These are phyloP conservation scores for Rhinoraja longicauda DNA, from an alignment of 2,797 vertebrate species.

Conservation along the genomic window DNA sequence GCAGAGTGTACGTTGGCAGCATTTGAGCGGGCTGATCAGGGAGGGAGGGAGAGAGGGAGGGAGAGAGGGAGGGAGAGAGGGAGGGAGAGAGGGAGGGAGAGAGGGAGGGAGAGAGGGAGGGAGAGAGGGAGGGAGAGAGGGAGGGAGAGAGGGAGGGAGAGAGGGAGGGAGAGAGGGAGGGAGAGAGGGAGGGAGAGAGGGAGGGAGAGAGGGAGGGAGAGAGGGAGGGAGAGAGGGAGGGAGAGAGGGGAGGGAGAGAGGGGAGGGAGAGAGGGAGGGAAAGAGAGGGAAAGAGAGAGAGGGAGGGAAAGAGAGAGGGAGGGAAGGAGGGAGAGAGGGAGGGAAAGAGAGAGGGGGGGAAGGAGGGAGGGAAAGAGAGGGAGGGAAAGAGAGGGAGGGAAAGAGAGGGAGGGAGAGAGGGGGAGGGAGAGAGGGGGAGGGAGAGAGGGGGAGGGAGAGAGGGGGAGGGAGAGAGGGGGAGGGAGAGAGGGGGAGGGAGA, in stretches of 20 bases:
- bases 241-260: no score
- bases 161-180: background rate
- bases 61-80: background rate
- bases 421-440: no score
- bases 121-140: background rate
- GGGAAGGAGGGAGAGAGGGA: background rate
- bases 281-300: background rate
- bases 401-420: background rate
- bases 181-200: background rate
- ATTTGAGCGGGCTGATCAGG: background rate
- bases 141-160: background rate
- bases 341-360: no score
- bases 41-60: background rate
- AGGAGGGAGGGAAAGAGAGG: background rate
- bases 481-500: no score
- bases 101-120: background rate
- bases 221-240: background rate
- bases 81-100: no score
- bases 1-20: background rate
- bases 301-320: background rate
- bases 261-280: no score
- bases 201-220: no score
- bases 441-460: background rate
- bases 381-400: background rate
- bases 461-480: background rate